Conservation (phyloP, 2,797 vertebrate genomes). For the Martes flavigula region DNA sequence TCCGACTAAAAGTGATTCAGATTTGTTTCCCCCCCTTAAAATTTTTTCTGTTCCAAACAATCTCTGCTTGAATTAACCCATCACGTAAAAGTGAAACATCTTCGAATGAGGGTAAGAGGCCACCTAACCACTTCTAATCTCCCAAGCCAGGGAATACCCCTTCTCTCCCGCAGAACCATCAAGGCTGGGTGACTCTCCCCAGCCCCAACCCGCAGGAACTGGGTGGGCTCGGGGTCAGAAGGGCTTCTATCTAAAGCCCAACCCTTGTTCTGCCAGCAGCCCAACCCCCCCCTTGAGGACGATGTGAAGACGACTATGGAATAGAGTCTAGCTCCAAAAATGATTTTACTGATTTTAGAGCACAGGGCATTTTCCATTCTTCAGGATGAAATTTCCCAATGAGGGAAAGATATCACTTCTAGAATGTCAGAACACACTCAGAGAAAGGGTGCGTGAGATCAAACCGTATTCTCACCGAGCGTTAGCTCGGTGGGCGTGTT, state of each 20-base stretch:
- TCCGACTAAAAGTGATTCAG: not conserved
- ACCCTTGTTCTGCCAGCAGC: not conserved
- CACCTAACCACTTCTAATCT: not conserved
- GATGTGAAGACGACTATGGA: not conserved
- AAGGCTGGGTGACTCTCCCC: not conserved
- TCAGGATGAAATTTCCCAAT: not conserved
- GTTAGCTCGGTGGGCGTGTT: not conserved
- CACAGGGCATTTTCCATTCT: not conserved
- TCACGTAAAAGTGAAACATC: not conserved
- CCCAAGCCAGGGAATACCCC: not conserved
- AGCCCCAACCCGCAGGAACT: not conserved
- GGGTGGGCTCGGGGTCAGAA: accelerated
- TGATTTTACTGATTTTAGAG: not conserved
- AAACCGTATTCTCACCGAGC: constrained; percentile 2
- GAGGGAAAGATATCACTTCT: not conserved
- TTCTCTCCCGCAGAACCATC: not conserved
- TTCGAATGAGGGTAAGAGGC: not conserved
- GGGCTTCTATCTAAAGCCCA: not conserved
- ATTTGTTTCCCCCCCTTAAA: not conserved
- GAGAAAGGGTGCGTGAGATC: not conserved
- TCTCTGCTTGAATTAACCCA: not conserved
- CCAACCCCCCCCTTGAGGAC: not conserved
- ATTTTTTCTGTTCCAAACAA: not conserved
- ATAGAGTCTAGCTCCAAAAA: not conserved
- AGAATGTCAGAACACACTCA: not conserved